phyloP scores from a whole-genome alignment of 2,113 vertebrate genomes.

The Macquaria australasica region DNA sequence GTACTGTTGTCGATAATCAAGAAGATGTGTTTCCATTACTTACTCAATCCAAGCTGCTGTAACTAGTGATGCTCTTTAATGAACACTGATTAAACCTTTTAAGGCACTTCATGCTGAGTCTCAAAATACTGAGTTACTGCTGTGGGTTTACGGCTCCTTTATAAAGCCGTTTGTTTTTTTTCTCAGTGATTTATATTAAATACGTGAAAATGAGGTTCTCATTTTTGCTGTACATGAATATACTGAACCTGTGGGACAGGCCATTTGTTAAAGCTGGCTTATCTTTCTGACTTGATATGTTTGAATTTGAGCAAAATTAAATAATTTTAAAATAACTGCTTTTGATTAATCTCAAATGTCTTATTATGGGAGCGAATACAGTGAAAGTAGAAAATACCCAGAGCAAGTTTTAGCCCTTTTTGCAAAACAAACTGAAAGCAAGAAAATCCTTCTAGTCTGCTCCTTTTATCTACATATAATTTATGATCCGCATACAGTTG shows the following conservation, averaged over 20 bases:
- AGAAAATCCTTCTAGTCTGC: too few relatives aligned
- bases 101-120: background rate
- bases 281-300: constrained; percentile 47
- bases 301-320: constrained; percentile 57
- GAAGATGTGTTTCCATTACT: background rate
- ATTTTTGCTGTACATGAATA: constrained; percentile 46
- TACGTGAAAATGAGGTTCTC: background rate
- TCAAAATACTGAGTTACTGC: constrained; percentile 6
- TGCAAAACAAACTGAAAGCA: background rate
- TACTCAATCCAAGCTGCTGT: constrained; percentile 72
- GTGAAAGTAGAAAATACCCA: background rate
- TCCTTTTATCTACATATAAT: background rate
- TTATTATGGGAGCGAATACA: background rate
- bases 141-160: constrained; percentile 28
- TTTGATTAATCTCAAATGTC: background rate
- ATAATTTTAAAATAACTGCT: constrained; percentile 28
- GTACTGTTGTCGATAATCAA: constrained; percentile 36
- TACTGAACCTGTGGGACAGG: constrained; percentile 57
- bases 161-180: background rate
- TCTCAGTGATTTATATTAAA: background rate
- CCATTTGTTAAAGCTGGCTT: constrained; percentile 34
- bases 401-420: background rate
- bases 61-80: constrained; percentile 16
- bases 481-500: too few relatives aligned
- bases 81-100: constrained; percentile 4